Conservation (phyloP, 2,797 vertebrate species). For the Eulemur coronatus region DNA sequence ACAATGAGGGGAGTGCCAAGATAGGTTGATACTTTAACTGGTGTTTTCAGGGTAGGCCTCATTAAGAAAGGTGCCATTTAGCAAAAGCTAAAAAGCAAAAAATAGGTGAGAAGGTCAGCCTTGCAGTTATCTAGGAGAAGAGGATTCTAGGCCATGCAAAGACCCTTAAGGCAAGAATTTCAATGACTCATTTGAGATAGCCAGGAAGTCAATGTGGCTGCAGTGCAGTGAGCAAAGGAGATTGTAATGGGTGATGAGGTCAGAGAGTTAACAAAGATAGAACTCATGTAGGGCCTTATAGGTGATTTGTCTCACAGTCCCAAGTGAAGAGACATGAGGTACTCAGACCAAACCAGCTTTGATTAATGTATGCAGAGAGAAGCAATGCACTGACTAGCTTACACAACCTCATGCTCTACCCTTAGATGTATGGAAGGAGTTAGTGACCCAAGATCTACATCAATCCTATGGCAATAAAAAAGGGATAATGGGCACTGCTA, state of each 20-base stretch:
- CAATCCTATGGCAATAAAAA: background rate
- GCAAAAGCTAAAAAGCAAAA: background rate
- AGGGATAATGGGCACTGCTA: background rate
- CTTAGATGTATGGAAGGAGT: background rate
- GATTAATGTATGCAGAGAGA: background rate
- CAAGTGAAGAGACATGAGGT: background rate
- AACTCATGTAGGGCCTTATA: background rate
- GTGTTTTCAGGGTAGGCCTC: background rate
- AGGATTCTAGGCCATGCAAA: background rate
- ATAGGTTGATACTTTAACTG: background rate
- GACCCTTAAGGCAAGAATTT: background rate
- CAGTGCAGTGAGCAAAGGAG: background rate
- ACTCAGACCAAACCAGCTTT: background rate
- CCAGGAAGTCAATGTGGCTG: background rate
- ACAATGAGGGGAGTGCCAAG: background rate
- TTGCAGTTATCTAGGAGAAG: background rate
- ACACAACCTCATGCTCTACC: background rate
- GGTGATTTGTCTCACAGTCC: background rate
- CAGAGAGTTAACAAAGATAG: background rate
- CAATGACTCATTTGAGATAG: background rate
- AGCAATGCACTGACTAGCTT: background rate
- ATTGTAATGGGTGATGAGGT: background rate
- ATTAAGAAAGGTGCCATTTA: background rate
- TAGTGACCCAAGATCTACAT: background rate
- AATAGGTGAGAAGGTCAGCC: background rate